phyloP scores from a whole-genome alignment of 2,797 vertebrate species.

The Alfaro cultratus region DNA sequence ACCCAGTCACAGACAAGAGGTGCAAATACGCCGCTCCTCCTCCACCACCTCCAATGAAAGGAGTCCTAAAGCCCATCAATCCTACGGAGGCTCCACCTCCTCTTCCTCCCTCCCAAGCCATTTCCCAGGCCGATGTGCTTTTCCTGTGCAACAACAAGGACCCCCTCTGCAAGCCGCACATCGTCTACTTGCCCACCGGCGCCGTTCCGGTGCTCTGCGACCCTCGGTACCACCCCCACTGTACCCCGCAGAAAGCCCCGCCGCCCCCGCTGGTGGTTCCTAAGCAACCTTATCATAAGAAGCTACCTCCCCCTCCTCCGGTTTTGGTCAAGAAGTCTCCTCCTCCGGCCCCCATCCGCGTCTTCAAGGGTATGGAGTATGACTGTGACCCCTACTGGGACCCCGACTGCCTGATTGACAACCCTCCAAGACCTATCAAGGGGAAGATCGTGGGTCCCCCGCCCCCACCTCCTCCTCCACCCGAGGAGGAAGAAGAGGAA shows the following conservation, averaged over 20 bases:
- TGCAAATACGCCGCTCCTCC: slow-evolving; percentile 65
- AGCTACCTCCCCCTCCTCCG: slow-evolving; percentile 52
- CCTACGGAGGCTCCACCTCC: slow-evolving; percentile 32
- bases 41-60: slow-evolving; percentile 62
- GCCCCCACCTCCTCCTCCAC: slow-evolving; percentile 51
- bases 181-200: slow-evolving; percentile 81
- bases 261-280: slow-evolving; percentile 27
- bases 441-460: slow-evolving; percentile 59
- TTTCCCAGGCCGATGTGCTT: slow-evolving; percentile 78
- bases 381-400: slow-evolving; percentile 87
- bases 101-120: slow-evolving; percentile 40
- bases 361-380: slow-evolving; percentile 82
- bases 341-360: slow-evolving; percentile 58
- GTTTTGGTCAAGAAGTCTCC: slow-evolving; percentile 70
- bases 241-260: slow-evolving; percentile 68
- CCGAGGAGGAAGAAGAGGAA: slow-evolving; percentile 51
- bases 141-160: slow-evolving; percentile 82
- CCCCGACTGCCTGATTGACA: slow-evolving; percentile 83
- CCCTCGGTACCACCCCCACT: slow-evolving; percentile 81
- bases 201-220: slow-evolving; percentile 82
- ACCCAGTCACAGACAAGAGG: slow-evolving; percentile 79
- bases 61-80: slow-evolving; percentile 45
- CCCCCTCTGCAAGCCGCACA: slow-evolving; percentile 83
- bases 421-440: slow-evolving; percentile 74
- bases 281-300: slow-evolving; percentile 54